These are phyloP conservation scores for Octopus sinensis DNA, from an alignment of 1,140 invertebrate genomes.

Conservation along the genomic window DNA sequence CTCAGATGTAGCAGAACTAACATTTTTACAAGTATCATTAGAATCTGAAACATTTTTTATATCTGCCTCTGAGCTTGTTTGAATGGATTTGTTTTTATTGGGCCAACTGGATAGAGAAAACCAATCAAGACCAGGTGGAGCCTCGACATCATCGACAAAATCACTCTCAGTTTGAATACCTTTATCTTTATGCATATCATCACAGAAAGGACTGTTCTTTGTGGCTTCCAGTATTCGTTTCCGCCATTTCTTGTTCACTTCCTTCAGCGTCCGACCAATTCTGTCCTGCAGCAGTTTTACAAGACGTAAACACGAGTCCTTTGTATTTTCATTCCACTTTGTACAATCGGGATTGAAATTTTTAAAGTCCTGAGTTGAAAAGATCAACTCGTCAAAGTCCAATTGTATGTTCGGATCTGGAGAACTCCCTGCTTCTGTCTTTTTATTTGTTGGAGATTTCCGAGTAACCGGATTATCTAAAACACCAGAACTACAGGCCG, in stretches of 20 bases:
- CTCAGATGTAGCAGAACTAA: no score
- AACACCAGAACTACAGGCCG: not conserved
- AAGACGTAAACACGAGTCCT: not conserved
- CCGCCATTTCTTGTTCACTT: constrained; percentile 6
- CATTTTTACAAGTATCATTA: no score
- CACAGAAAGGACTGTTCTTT: not conserved
- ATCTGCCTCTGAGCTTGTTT: not conserved
- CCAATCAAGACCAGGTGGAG: not conserved
- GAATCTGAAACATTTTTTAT: no score
- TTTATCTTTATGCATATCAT: not conserved
- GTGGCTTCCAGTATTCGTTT: constrained; percentile 9
- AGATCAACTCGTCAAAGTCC: not conserved
- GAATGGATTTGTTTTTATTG: not conserved
- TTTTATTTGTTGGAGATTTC: not conserved
- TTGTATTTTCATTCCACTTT: not conserved
- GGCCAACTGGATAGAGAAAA: not conserved
- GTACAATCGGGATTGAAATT: not conserved
- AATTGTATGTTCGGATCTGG: not conserved
- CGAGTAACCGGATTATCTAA: not conserved
- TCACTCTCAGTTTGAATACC: not conserved
- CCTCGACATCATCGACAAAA: not conserved
- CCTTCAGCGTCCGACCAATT: not conserved
- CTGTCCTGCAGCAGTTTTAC: constrained; percentile 9
- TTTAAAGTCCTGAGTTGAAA: no score
- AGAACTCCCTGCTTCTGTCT: not conserved